Base-by-base conservation (phyloP, 2,888 invertebrate genomes). In the Luffia ferchaultella region DNA sequence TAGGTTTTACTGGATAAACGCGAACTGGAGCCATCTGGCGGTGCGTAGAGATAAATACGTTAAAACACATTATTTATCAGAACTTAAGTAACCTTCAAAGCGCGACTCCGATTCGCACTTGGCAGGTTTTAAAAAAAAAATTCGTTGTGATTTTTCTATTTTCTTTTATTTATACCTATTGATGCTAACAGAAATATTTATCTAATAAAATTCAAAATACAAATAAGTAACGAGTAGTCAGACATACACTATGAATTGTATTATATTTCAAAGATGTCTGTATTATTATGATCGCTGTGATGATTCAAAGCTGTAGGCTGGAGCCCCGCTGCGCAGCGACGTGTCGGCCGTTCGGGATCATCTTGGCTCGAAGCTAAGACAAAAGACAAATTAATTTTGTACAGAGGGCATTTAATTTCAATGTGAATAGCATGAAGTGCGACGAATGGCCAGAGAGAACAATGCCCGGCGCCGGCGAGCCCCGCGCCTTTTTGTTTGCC, bases 371-470 rank as follows among this genome's bases (percentile, higher is more conserved):
- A 65, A 67, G 65, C 75, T 79, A 77, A 82, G 76, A 83, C 83
- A 83, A 83, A 83, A 80, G 83, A 83, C 82, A 82, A 83, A 83
- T 83, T 82, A 83, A 83, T 82, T 79, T 80, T 77, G 79, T 82
- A 83, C 82, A 78, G 80, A 73, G 72, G 71, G 73, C 78, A 77
- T 82, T 83, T 83, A 82, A 83, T 83, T 83, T 82, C 77, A 83
- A 82, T 82, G 79, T 78, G 82, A 83, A 82, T 82, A 82, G 80
- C 83, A 73, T 82, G 83, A 80, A 82, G 80, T 82, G 83, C 78
- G 79, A 78, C 83, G 83, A 82, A 82, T 82, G 78, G 78, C 68
- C 44, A 73, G 67, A 62, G 62, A 76, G 78, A 82, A 82, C 82
- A 83, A 82, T 82, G 70, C 72, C 72, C 77, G 82, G 80, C 80